Evolutionary conservation across 2,888 invertebrate genomes (phyloP).

Genomic region (Sturmia bella): DNA sequence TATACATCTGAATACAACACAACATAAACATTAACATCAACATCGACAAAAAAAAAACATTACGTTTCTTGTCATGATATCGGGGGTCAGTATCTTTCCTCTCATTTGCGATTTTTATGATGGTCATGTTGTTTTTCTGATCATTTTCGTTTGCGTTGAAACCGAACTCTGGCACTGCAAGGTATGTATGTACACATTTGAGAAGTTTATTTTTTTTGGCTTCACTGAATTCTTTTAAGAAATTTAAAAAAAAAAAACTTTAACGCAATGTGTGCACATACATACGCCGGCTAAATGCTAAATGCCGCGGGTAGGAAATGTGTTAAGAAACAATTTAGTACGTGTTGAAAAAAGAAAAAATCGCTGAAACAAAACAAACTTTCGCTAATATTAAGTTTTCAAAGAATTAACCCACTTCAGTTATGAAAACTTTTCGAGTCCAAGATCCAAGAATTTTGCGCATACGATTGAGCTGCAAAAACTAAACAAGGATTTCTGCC

Average conservation of each 20-base stretch:
- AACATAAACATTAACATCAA: constrained; percentile 41
- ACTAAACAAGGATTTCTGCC: too few relatives aligned
- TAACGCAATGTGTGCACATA: constrained; percentile 32
- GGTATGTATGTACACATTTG: too few relatives aligned
- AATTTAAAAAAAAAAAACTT: constrained; percentile 22
- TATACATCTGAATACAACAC: background rate
- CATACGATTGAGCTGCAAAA: too few relatives aligned
- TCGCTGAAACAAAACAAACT: constrained; percentile 5
- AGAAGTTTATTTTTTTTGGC: background rate
- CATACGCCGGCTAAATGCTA: too few relatives aligned
- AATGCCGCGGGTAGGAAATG: constrained; percentile 60
- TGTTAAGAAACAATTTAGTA: constrained; percentile 63
- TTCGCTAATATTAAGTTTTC: constrained; percentile 44
- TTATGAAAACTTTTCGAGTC: background rate
- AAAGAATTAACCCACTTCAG: constrained; percentile 29
- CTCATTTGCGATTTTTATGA: constrained; percentile 40
- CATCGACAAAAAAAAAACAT: constrained; percentile 21
- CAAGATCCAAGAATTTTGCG: too few relatives aligned
- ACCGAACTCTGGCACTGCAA: constrained; percentile 30
- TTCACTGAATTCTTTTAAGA: background rate
- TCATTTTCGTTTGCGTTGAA: constrained; percentile 42
- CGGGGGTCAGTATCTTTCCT: constrained; percentile 30
- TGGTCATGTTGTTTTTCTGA: constrained; percentile 43
- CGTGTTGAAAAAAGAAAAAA: constrained; percentile 30
- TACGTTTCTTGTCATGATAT: constrained; percentile 51